Percentiles rank a stretch among this genome's conserved stretches.
Conservation (phyloP, 2,888 invertebrate genomes). For the Caenorhabditis japonica region DNA sequence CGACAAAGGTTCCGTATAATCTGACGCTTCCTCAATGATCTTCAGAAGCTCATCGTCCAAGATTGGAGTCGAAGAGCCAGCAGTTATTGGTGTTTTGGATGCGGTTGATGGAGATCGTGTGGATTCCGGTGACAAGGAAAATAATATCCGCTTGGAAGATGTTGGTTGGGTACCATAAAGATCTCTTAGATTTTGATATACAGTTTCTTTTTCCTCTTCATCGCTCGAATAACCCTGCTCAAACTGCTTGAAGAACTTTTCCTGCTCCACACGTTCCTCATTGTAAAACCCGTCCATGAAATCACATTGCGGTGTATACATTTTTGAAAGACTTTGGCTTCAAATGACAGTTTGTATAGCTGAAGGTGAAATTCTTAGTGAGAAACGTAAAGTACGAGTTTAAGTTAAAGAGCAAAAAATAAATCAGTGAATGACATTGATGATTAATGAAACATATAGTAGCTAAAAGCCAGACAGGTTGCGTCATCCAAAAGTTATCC, state of each 20-base stretch:
- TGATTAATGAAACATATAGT: too few relatives aligned
- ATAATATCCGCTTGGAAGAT: background rate
- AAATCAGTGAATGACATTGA: too few relatives aligned
- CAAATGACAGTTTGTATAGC: background rate
- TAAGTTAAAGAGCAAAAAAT: background rate
- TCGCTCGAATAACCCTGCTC: conserved; percentile 13
- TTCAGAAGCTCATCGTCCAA: too few relatives aligned
- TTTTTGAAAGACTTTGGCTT: conserved; percentile 7
- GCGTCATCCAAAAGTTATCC: too few relatives aligned
- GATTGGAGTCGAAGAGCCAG: too few relatives aligned
- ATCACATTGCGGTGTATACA: conserved; percentile 34
- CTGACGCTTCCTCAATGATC: too few relatives aligned
- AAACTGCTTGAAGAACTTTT: conserved; percentile 2
- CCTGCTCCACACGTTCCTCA: background rate
- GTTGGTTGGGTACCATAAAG: conserved; percentile 12
- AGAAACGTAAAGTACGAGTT: too few relatives aligned
- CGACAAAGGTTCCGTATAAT: too few relatives aligned
- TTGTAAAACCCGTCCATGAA: conserved; percentile 21
- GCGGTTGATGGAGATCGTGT: conserved; percentile 1
- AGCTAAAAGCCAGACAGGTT: too few relatives aligned
- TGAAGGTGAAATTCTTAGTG: background rate
- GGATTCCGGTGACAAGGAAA: background rate
- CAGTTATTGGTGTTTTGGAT: too few relatives aligned
- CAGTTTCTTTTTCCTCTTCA: conserved; percentile 15
- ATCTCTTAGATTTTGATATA: background rate